Conservation (phyloP, 2,113 vertebrate genomes). For the Rhizomys pruinosus region DNA sequence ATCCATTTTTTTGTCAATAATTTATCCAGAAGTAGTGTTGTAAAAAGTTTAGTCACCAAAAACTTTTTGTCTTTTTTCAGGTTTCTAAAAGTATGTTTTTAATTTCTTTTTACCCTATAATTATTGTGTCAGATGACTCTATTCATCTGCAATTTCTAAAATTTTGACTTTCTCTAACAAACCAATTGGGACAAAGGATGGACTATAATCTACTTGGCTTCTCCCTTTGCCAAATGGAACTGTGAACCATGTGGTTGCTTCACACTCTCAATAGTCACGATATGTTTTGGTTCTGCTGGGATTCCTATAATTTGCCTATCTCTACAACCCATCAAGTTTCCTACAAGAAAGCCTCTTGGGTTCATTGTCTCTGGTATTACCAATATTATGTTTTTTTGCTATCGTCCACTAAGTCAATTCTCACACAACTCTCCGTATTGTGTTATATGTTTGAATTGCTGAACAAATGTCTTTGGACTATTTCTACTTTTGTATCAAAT, state of each 20-base stretch:
- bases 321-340: background rate
- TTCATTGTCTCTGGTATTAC: too few relatives aligned
- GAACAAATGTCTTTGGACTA: background rate
- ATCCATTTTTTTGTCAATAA: too few relatives aligned
- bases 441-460: background rate
- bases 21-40: too few relatives aligned
- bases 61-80: too few relatives aligned
- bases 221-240: background rate
- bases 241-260: background rate
- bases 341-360: too few relatives aligned
- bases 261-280: background rate
- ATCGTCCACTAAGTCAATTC: too few relatives aligned
- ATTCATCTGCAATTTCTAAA: background rate
- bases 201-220: background rate
- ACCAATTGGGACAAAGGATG: background rate
- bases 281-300: background rate
- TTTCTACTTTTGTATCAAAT: too few relatives aligned
- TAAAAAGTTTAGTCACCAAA: too few relatives aligned
- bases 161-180: background rate
- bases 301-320: background rate
- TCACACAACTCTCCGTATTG: background rate
- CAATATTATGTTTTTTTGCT: too few relatives aligned
- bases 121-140: too few relatives aligned
- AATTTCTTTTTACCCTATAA: too few relatives aligned
- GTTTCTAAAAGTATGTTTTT: too few relatives aligned